Evolutionary conservation across 2,797 vertebrate genomes (phyloP).

Genomic region (Acropternis orthonyx): DNA sequence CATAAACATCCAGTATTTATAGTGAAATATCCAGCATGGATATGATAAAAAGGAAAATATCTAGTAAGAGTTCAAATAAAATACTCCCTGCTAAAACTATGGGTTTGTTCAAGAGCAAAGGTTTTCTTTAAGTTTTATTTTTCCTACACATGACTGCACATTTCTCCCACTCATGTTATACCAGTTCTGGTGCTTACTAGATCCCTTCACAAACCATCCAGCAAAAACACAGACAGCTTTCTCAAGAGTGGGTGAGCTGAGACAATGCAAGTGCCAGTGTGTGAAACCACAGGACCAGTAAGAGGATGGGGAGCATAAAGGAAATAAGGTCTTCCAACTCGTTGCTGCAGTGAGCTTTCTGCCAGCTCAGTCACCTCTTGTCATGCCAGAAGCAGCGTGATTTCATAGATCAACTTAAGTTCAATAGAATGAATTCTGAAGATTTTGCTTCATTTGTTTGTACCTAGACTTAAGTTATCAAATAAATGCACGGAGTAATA

Average conservation of each 20-base stretch:
- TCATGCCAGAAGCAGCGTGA: neutral
- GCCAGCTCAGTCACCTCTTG: neutral
- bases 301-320: neutral
- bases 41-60: neutral
- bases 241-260: neutral
- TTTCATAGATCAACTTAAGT: neutral
- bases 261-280: neutral
- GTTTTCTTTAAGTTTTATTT: neutral
- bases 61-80: neutral
- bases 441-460: neutral
- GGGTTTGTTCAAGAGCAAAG: neutral
- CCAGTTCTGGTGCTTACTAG: neutral
- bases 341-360: neutral
- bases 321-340: neutral
- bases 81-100: neutral
- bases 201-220: neutral
- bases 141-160: neutral
- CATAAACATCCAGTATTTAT: neutral
- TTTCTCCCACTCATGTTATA: neutral
- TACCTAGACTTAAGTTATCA: neutral
- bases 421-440: neutral
- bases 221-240: neutral
- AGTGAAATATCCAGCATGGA: neutral
- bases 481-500: neutral
- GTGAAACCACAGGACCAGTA: neutral